Evolutionary conservation across 2,888 invertebrate genomes (phyloP).

Genomic region (Phalera bucephala): DNA sequence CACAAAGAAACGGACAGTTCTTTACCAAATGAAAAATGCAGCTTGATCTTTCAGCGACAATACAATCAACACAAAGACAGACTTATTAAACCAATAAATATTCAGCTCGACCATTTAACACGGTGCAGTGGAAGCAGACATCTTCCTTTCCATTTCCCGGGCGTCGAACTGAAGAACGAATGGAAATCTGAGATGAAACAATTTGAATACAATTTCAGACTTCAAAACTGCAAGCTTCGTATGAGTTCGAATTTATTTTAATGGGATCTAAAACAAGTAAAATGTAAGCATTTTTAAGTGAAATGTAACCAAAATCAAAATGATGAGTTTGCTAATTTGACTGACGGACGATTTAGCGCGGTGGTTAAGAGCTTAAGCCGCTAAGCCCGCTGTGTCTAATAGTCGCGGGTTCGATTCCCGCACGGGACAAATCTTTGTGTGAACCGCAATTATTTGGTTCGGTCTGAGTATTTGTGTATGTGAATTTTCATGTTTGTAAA

Average conservation of each 20-base stretch:
- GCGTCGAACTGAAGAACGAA: slow-evolving; percentile 34
- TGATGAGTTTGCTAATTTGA: too few relatives aligned
- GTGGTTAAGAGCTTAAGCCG: too few relatives aligned
- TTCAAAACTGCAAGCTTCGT: slow-evolving; percentile 16
- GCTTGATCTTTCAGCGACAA: slow-evolving; percentile 2
- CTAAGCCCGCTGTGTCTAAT: too few relatives aligned
- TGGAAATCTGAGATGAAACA: slow-evolving; percentile 10
- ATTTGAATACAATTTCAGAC: slow-evolving; percentile 19
- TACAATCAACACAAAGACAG: slow-evolving; percentile 15
- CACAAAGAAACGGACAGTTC: too few relatives aligned
- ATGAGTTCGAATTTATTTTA: slow-evolving; percentile 19
- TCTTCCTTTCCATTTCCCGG: slow-evolving; percentile 28
- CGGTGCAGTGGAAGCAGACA: slow-evolving; percentile 21
- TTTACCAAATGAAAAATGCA: too few relatives aligned
- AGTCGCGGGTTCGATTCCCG: too few relatives aligned
- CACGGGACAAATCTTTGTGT: too few relatives aligned
- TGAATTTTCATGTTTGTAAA: too few relatives aligned
- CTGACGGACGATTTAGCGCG: too few relatives aligned
- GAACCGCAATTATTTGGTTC: too few relatives aligned
- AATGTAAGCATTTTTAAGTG: slow-evolving; percentile 5
- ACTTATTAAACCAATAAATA: slow-evolving; percentile 36
- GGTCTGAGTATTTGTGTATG: too few relatives aligned
- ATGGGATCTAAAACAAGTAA: slow-evolving; percentile 9
- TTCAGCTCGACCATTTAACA: slow-evolving; percentile 23
- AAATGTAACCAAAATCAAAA: too few relatives aligned